These are phyloP conservation scores for Takifugu bimaculatus DNA, from an alignment of 2,113 vertebrate genomes.

Conservation along the genomic window DNA sequence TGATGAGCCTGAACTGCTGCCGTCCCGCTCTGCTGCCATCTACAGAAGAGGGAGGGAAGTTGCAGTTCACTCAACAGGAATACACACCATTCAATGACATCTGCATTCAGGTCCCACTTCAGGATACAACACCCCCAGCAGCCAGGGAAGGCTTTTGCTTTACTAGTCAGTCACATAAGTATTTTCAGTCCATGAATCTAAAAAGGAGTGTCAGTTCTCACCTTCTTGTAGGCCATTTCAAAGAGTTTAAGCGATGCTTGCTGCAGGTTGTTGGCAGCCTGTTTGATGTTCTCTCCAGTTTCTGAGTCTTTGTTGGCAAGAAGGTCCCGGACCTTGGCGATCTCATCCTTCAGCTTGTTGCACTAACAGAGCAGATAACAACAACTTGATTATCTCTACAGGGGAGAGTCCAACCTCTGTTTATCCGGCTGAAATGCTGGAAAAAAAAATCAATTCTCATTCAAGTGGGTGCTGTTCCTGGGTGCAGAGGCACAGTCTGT, in stretches of 20 bases:
- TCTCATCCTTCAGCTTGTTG: constrained; percentile 92
- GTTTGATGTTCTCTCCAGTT: constrained; percentile 93
- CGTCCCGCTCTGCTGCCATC: constrained; percentile 96
- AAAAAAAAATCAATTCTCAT: too few relatives aligned
- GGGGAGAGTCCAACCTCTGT: too few relatives aligned
- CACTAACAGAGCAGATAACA: constrained; percentile 70
- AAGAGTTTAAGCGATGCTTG: constrained; percentile 98
- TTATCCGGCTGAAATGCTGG: too few relatives aligned
- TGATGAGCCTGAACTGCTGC: constrained; percentile 76
- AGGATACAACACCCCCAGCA: too few relatives aligned
- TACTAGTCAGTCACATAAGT: too few relatives aligned
- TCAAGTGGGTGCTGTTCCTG: too few relatives aligned
- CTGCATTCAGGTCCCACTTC: too few relatives aligned
- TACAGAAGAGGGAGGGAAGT: constrained; percentile 49
- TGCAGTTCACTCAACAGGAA: background rate
- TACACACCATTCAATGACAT: background rate
- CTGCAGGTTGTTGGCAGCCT: constrained; percentile 88
- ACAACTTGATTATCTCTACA: too few relatives aligned
- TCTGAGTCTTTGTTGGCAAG: constrained; percentile 91
- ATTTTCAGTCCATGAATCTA: too few relatives aligned
- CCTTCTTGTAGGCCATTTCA: constrained; percentile 99
- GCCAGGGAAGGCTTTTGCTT: too few relatives aligned
- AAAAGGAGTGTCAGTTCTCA: constrained; percentile 40
- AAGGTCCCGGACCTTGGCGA: constrained; percentile 87
- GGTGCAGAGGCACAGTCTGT: too few relatives aligned